Conservation (phyloP, 2,797 vertebrate genomes). For the Peromyscus attwateri region DNA sequence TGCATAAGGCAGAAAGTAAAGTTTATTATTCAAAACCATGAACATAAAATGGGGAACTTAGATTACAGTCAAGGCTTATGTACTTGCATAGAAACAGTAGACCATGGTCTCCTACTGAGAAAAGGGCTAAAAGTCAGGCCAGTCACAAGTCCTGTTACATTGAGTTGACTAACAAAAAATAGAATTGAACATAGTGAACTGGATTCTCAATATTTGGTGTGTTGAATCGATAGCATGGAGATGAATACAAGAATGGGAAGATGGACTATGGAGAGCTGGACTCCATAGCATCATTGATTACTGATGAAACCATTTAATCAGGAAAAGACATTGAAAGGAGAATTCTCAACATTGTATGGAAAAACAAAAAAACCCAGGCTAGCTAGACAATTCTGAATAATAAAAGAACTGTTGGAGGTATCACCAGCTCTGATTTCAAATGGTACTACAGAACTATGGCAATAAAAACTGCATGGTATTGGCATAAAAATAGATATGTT, state of each 20-base stretch:
- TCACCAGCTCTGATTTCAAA: background rate
- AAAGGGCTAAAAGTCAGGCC: background rate
- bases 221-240: background rate
- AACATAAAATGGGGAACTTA: background rate
- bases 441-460: background rate
- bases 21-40: slow-evolving; percentile 22
- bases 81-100: background rate
- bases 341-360: background rate
- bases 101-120: background rate
- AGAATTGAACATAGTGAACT: background rate
- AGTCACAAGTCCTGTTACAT: background rate
- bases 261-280: background rate
- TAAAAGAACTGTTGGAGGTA: background rate
- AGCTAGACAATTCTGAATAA: background rate
- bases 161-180: background rate
- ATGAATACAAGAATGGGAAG: background rate
- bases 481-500: background rate
- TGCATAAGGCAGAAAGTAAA: background rate
- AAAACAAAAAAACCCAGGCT: background rate
- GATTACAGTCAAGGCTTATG: background rate
- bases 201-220: background rate
- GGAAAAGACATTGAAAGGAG: background rate
- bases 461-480: background rate
- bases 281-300: too few relatives aligned
- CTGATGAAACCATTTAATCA: background rate